phyloP scores from a whole-genome alignment of 2,888 invertebrate species.

The Trichopoda pennipes region DNA sequence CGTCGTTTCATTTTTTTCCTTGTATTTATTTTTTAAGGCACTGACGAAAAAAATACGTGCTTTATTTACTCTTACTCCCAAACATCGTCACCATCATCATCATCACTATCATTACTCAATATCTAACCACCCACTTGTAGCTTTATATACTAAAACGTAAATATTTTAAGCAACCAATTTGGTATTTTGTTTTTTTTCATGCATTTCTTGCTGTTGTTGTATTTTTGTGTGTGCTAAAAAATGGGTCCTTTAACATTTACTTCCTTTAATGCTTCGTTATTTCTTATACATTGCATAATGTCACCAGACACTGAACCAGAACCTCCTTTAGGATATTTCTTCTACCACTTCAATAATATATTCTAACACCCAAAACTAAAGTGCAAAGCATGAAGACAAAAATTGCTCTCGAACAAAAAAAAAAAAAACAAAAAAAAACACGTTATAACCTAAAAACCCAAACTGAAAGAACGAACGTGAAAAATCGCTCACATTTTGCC shows the following conservation, averaged over 20 bases:
- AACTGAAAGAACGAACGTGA: conserved; percentile 54
- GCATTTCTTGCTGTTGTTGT: conserved; percentile 45
- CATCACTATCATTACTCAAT: background rate
- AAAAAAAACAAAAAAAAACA: too few relatives aligned
- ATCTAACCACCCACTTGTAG: conserved; percentile 69
- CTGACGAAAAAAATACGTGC: conserved; percentile 59
- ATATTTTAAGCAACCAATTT: conserved; percentile 67
- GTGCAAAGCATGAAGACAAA: conserved; percentile 54
- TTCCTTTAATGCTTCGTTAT: conserved; percentile 59
- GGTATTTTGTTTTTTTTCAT: conserved; percentile 48
- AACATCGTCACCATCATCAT: conserved; percentile 20
- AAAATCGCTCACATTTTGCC: conserved; percentile 58
- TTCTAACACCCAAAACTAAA: conserved; percentile 24
- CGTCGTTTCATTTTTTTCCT: conserved; percentile 40
- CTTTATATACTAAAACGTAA: conserved; percentile 47
- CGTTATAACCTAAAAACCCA: conserved; percentile 65
- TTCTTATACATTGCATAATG: conserved; percentile 62
- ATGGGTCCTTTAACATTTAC: conserved; percentile 55
- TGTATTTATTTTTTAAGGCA: conserved; percentile 46
- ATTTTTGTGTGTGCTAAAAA: conserved; percentile 46
- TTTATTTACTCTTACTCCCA: conserved; percentile 57
- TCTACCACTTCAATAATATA: background rate
- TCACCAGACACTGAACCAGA: conserved; percentile 37
- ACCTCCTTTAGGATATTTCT: conserved; percentile 19
- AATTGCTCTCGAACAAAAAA: conserved; percentile 46